Base-by-base conservation (phyloP, 2,888 invertebrate species). In the Petrolisthes cinctipes region DNA sequence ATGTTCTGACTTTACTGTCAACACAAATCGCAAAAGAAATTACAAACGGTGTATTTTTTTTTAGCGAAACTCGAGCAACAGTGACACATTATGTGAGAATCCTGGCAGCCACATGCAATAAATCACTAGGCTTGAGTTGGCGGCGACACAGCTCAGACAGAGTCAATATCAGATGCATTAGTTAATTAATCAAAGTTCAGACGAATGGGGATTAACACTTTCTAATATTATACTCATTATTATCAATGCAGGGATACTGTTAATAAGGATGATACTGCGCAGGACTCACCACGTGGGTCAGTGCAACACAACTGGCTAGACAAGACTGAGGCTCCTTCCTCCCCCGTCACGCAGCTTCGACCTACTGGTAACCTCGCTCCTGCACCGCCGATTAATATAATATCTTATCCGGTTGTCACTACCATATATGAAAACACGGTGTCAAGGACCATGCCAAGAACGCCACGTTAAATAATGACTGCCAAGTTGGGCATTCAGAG, bases 371-470 rank as follows among this genome's bases (percentile, higher is more conserved):
- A 76, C 86, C 14, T 23, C 61, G 73, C n/a, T 20, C 66, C 53
- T 57, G 37, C 61, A 17, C 9, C 86, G 61, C 73, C 76, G 73
- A 86, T 86, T 86, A 86, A 86, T 86, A 86, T 86, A 86, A 86
- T 86, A 86, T 86, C 86, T 86, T 75, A 76, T 53, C 61, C 76
- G 82, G 66, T 51, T 86, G 86, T 20, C 82, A 66, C 82, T 76
- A 66, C 86, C 86, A 82, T 86, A 86, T 80, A 86, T 71, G 86
- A 82, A 76, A 66, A 82, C 78, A 53, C 53, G 78, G 76, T 82
- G 51, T 82, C 82, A 73, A 61, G 23, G 6, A 53, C 82, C 53
- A 37, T 82, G 86, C 86, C 86, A 86, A 86, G 68, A 82, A 76
- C 76, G 75, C 78, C 57, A 75, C n/a, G 86, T 82, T 66, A 53